A percentile compares a stretch with the other conserved stretches of the same genome.
These are phyloP conservation scores for Centropus bengalensis DNA, from an alignment of 2,113 vertebrate genomes.

Conservation along the genomic window DNA sequence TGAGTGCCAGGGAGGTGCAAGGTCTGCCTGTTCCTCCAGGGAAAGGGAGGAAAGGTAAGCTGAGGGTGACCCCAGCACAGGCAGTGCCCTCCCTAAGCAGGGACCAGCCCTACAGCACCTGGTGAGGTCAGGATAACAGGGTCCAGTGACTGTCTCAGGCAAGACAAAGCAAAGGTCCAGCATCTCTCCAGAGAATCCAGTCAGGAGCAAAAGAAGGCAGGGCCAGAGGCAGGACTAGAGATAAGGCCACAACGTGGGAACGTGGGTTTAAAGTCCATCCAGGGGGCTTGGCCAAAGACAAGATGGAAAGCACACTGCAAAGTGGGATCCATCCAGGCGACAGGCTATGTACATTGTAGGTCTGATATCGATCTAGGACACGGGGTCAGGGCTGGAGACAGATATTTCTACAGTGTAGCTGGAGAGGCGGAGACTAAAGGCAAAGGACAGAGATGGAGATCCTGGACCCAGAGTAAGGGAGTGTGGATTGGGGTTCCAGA, in stretches of 20 bases:
- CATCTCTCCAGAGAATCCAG: neutral
- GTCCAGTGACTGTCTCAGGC: neutral
- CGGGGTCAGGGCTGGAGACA: neutral
- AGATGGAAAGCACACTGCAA: neutral
- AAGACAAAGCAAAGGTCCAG: neutral
- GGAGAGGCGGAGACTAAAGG: neutral
- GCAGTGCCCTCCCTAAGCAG: neutral
- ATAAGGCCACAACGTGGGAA: accelerated
- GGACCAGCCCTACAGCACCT: neutral
- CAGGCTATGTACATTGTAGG: accelerated
- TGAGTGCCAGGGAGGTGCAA: accelerated
- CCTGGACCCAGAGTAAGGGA: neutral
- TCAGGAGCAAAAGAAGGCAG: neutral
- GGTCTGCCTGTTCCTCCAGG: neutral
- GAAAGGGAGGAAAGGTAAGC: neutral
- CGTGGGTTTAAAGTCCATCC: accelerated
- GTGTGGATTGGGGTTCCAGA: neutral
- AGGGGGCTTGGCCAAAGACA: neutral
- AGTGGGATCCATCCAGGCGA: neutral
- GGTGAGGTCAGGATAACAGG: accelerated
- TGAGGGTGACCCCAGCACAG: neutral
- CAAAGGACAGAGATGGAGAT: neutral
- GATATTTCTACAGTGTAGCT: neutral
- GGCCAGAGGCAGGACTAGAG: neutral
- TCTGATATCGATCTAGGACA: neutral